Evolutionary conservation across 2,113 vertebrate species (phyloP).

Genomic region (Euleptes europaea): DNA sequence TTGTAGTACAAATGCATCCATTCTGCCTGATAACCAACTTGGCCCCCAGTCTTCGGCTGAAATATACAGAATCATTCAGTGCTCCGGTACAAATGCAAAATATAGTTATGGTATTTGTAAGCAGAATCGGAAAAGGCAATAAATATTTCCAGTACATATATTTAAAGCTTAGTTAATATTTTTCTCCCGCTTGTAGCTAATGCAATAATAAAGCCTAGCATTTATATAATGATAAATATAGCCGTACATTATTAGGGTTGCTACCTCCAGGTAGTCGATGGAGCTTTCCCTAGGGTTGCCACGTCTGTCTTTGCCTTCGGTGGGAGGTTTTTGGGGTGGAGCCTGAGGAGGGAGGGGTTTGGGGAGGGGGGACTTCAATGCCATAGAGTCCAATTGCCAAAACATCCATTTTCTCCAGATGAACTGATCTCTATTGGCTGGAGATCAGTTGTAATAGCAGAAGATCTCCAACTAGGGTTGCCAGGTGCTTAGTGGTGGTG

Average conservation of each 20-base stretch:
- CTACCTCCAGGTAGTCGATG: too few species aligned
- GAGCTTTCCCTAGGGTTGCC: too few species aligned
- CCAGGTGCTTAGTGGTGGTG: too few species aligned
- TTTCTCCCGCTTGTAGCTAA: constrained; percentile 32
- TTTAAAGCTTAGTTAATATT: constrained; percentile 43
- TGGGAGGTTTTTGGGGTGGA: too few species aligned
- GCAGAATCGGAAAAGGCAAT: constrained; percentile 30
- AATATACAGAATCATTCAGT: constrained; percentile 30
- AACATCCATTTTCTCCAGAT: too few species aligned
- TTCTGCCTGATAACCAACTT: not conserved
- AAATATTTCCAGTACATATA: constrained; percentile 38
- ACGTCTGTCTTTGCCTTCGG: too few species aligned
- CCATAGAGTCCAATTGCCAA: too few species aligned
- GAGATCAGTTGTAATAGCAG: too few species aligned
- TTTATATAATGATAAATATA: not conserved
- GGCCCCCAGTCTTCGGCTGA: not conserved
- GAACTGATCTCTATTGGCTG: too few species aligned
- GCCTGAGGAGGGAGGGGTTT: too few species aligned
- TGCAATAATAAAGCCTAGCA: not conserved
- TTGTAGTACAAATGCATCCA: not conserved
- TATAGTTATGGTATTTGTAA: constrained; percentile 37
- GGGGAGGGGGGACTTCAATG: too few species aligned
- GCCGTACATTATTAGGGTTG: not conserved
- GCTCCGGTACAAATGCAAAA: constrained; percentile 21
- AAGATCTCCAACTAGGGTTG: too few species aligned